A percentile compares a stretch with the other conserved stretches of the same genome.
These are phyloP conservation scores for Trichechus manatus DNA, from an alignment of 2,113 vertebrate genomes.

Conservation along the genomic window DNA sequence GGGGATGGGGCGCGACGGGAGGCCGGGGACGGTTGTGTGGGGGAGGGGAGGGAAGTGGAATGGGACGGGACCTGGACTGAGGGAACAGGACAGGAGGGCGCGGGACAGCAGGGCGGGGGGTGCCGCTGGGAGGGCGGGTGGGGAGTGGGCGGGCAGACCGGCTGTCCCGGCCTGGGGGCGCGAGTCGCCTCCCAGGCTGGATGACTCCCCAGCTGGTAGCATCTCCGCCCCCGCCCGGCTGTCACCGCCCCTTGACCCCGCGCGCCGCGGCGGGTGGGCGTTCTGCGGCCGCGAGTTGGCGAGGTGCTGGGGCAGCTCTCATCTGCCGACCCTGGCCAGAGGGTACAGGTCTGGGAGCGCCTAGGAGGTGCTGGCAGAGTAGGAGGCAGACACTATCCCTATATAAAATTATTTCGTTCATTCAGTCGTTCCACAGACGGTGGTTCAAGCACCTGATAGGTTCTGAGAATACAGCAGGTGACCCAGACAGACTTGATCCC, in stretches of 20 bases:
- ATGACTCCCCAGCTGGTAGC: slow-evolving; percentile 70
- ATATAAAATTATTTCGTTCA: neutral
- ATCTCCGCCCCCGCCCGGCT: slow-evolving; percentile 67
- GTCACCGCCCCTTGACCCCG: slow-evolving; percentile 78
- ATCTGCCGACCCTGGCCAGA: neutral
- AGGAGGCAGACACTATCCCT: neutral
- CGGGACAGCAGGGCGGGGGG: too few species aligned
- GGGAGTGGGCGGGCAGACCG: neutral
- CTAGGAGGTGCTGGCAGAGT: neutral
- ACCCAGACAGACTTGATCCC: neutral
- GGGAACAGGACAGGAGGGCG: neutral
- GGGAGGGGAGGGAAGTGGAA: slow-evolving; percentile 36
- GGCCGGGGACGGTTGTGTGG: slow-evolving; percentile 68
- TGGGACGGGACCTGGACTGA: neutral
- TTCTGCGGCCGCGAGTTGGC: slow-evolving; percentile 37
- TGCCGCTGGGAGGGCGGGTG: neutral
- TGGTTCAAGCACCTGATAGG: neutral
- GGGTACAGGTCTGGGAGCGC: neutral
- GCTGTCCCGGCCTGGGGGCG: neutral
- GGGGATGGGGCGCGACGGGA: slow-evolving; percentile 16
- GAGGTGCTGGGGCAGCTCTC: neutral
- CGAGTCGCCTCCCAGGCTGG: slow-evolving; percentile 16
- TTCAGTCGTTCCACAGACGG: neutral
- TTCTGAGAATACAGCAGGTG: neutral
- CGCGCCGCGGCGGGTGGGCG: slow-evolving; percentile 72